phyloP scores from a whole-genome alignment of 2,888 invertebrate genomes.

The Theretra japonica region DNA sequence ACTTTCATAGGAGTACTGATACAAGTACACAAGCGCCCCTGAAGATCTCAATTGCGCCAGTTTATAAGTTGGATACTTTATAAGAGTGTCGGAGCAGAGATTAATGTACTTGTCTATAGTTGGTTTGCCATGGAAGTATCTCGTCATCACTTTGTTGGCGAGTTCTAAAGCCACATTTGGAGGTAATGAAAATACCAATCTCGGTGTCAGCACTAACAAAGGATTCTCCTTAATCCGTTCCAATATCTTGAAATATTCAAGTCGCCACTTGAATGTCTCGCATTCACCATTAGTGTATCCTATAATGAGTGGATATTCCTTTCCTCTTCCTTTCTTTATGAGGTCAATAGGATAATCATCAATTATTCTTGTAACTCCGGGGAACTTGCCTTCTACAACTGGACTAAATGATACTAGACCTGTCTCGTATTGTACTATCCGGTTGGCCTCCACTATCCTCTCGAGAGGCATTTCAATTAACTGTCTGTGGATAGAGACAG shows the following conservation, averaged over 20 bases:
- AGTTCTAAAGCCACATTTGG: constrained; percentile 37
- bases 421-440: constrained; percentile 38
- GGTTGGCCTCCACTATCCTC: constrained; percentile 53
- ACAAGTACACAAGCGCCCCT: constrained; percentile 69
- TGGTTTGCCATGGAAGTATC: constrained; percentile 42
- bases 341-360: constrained; percentile 49
- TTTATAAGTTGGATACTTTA: constrained; percentile 50
- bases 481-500: constrained; percentile 42
- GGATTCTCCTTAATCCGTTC: constrained; percentile 36
- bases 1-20: constrained; percentile 74
- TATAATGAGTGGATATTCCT: constrained; percentile 48
- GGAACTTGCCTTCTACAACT: constrained; percentile 43
- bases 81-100: constrained; percentile 41
- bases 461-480: constrained; percentile 45
- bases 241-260: constrained; percentile 36
- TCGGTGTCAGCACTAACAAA: constrained; percentile 52
- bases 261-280: constrained; percentile 35
- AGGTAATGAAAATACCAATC: constrained; percentile 37
- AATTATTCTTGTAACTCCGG: constrained; percentile 47
- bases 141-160: constrained; percentile 38
- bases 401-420: constrained; percentile 48
- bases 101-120: constrained; percentile 39
- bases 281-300: constrained; percentile 44
- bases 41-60: constrained; percentile 43
- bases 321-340: constrained; percentile 47